Percentiles rank a stretch among this genome's conserved stretches.
These are phyloP conservation scores for Sclerodermus sp. DNA, from an alignment of 2,888 invertebrate genomes.

Conservation along the genomic window DNA sequence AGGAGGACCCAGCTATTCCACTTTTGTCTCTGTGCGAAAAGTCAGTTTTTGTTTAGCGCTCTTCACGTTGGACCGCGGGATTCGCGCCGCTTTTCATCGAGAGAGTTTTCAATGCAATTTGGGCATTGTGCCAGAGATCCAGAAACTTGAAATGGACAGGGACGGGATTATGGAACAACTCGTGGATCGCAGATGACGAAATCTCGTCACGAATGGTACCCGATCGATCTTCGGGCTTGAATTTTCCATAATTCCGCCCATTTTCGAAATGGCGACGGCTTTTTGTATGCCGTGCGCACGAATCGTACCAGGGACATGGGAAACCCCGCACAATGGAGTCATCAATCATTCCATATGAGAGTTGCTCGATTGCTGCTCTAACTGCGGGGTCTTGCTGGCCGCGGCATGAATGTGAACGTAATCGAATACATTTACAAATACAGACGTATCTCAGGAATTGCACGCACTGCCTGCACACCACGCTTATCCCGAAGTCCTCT, in stretches of 20 bases:
- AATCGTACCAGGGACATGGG: conserved; percentile 40
- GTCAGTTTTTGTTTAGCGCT: no score
- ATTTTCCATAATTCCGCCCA: conserved; percentile 54
- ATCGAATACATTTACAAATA: conserved; percentile 49
- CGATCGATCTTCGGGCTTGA: conserved; percentile 41
- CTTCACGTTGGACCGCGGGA: no score
- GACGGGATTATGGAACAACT: neutral
- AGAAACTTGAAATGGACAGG: no score
- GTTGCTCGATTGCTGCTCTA: conserved; percentile 49
- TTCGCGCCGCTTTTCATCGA: neutral
- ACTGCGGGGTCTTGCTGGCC: conserved; percentile 28
- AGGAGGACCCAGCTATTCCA: no score
- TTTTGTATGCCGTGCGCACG: conserved; percentile 40
- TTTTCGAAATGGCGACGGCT: conserved; percentile 49
- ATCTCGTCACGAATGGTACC: conserved; percentile 23
- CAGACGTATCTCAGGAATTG: conserved; percentile 3
- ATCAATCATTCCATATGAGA: conserved; percentile 56
- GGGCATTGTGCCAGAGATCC: no score
- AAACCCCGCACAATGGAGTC: conserved; percentile 54
- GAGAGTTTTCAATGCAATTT: neutral
- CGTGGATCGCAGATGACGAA: conserved; percentile 16
- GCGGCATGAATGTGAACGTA: conserved; percentile 35
- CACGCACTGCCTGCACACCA: no score
- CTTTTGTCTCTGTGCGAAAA: no score
- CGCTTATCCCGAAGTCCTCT: no score